A percentile compares a stretch with the other conserved stretches of the same genome.
These are phyloP conservation scores for Ectemnius lituratus DNA, from an alignment of 2,888 invertebrate genomes.

Conservation along the genomic window DNA sequence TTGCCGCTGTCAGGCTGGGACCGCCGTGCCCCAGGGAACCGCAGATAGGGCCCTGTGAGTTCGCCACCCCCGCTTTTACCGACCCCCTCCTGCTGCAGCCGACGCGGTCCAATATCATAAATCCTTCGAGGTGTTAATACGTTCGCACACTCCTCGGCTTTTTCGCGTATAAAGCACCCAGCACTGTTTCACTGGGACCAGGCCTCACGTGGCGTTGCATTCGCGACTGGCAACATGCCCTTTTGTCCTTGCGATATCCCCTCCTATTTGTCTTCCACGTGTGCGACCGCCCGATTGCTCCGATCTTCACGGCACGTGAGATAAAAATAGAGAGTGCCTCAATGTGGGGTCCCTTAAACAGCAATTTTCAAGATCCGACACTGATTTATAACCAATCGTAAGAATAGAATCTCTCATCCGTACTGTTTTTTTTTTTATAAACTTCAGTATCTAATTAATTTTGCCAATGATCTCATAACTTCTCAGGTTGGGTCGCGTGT, in stretches of 20 bases:
- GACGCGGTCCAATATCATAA: conserved; percentile 70
- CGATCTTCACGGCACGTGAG: conserved; percentile 37
- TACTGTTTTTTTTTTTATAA: too few relatives aligned
- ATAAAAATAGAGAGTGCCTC: too few relatives aligned
- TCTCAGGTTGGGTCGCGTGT: conserved; percentile 47
- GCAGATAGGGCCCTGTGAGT: conserved; percentile 44
- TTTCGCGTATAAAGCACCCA: conserved; percentile 36
- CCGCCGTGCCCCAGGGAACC: conserved; percentile 68
- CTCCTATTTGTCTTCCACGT: conserved; percentile 43
- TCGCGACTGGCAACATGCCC: conserved; percentile 36
- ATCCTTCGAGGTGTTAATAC: conserved; percentile 76
- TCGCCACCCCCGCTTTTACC: conserved; percentile 30
- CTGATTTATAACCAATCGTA: too few relatives aligned
- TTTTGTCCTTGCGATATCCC: conserved; percentile 47
- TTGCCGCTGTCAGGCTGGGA: conserved; percentile 66
- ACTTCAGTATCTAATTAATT: too few relatives aligned
- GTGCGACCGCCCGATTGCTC: conserved; percentile 13
- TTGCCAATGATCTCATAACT: too few relatives aligned
- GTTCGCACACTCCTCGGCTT: conserved; percentile 70
- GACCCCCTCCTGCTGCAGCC: conserved; percentile 30
- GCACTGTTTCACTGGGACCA: conserved; percentile 41
- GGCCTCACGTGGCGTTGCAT: conserved; percentile 55
- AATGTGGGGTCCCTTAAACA: too few relatives aligned
- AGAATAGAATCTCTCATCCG: too few relatives aligned
- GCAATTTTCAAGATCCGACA: too few relatives aligned